Percentiles rank a stretch among this genome's conserved stretches.
phyloP scores from a whole-genome alignment of 2,113 vertebrate genomes.

The Seriola rivoliana region DNA sequence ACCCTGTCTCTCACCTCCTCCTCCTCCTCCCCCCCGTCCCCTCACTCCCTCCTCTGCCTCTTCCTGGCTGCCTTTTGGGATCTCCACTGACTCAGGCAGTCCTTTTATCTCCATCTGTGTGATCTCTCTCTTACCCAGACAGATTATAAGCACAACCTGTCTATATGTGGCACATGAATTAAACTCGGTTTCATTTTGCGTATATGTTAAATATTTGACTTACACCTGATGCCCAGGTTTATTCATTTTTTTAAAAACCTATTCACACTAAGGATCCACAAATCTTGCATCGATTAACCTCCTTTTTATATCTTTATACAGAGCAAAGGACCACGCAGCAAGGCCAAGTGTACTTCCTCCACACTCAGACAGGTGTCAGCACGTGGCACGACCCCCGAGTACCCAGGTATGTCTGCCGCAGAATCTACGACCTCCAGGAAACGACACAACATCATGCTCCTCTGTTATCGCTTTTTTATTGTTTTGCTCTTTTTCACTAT shows the following conservation, averaged over 20 bases:
- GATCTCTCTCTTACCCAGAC: constrained; percentile 46
- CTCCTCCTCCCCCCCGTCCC: not conserved
- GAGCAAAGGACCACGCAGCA: constrained; percentile 97
- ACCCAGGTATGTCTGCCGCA: constrained; percentile 85
- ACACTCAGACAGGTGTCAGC: constrained; percentile 97
- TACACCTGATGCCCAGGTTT: not conserved
- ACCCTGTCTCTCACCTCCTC: constrained; percentile 41
- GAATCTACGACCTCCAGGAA: not conserved
- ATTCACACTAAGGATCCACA: not conserved
- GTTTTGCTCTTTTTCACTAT: not conserved
- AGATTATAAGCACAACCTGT: constrained; percentile 20
- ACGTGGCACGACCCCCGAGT: constrained; percentile 97
- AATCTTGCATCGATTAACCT: not conserved
- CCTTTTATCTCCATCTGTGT: constrained; percentile 63
- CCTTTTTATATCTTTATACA: constrained; percentile 66
- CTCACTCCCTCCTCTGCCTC: constrained; percentile 11
- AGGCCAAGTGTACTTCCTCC: constrained; percentile 96
- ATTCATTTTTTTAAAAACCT: not conserved
- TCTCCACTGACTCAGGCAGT: constrained; percentile 42
- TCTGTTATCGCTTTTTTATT: not conserved
- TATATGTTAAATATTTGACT: not conserved
- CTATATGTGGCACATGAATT: constrained; percentile 30
- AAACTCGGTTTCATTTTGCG: constrained; percentile 8
- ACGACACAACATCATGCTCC: too few species aligned
- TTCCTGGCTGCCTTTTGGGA: constrained; percentile 53